Evolutionary conservation across 2,888 invertebrate species (phyloP), one percentile per base, ranked within the genome.

Genomic region (Volucella inflata): DNA sequence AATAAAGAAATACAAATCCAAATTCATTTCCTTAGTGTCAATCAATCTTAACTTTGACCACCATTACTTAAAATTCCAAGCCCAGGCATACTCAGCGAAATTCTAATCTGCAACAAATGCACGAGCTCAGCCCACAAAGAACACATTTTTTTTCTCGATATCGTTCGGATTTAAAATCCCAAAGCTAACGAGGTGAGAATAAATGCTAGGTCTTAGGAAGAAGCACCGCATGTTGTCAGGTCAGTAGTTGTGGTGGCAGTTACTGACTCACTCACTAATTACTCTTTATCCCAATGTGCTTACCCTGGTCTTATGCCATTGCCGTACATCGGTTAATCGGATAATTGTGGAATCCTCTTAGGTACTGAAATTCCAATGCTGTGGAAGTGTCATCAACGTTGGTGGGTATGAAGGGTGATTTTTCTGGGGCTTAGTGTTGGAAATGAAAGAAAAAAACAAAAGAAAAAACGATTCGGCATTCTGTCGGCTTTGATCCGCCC

Each of bases 261-360:
- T 76, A 85, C 72, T 77, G 81, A 72, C 77, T 81, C 78, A 62
- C 71, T 87, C 88, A 88, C 89, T 90, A 90, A 90, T 89, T 90
- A 88, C 88, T 75, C 85, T 88, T 89, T 82, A 90, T 88, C 89
- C 89, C 87, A 85, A 87, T 89, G 89, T 89, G 77, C 85, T 87
- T 82, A 87, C 75, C 71, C 76, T 62, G 79, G 67, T 64, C 78
- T 60, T 72, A 72, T 67, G 46, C 84, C 74, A 71, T 82, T 71
- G 51, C 83, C 82, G 81, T 83, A 82, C 87, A 84, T 79, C 50
- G 82, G 87, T 87, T 89, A 88, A 89, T 89, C 89, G 89, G 90
- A 90, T 90, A 91, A 91, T 90, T 91, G 89, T 89, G 84, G 89
- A 90, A 90, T 90, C 91, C 90, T 90, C 90, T 90, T 90, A 90